phyloP scores from a whole-genome alignment of 1,140 invertebrate genomes.

The Meloidogyne floridensis region DNA sequence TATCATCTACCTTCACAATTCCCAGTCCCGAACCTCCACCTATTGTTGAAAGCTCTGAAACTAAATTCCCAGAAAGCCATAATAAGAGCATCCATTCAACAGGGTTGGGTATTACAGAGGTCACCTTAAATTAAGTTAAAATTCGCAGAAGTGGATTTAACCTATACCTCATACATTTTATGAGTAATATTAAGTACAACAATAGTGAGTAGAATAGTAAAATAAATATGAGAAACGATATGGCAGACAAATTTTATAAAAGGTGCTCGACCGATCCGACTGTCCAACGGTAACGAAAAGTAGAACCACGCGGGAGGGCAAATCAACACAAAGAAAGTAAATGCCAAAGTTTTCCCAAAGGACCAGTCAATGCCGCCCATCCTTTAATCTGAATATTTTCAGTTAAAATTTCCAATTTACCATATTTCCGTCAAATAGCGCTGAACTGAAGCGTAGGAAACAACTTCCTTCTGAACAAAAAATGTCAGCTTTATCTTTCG shows the following conservation, averaged over 20 bases:
- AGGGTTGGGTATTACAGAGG: slow-evolving; percentile 76
- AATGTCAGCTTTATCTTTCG: slow-evolving; percentile 9
- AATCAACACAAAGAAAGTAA: slow-evolving; percentile 85
- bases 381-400: slow-evolving; percentile 68
- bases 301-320: slow-evolving; percentile 93
- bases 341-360: slow-evolving; percentile 86
- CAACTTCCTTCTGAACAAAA: slow-evolving; percentile 62
- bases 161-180: slow-evolving; percentile 52
- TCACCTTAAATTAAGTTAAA: slow-evolving; percentile 68
- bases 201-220: slow-evolving; percentile 85
- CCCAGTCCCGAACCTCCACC: slow-evolving; percentile 90
- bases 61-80: slow-evolving; percentile 89
- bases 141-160: not conserved
- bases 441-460: slow-evolving; percentile 68
- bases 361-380: slow-evolving; percentile 91
- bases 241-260: slow-evolving; percentile 30
- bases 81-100: slow-evolving; percentile 93
- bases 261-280: slow-evolving; percentile 77
- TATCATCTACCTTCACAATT: slow-evolving; percentile 56
- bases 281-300: slow-evolving; percentile 89
- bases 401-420: not conserved
- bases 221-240: slow-evolving; percentile 80
- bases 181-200: slow-evolving; percentile 64
- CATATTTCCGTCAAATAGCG: slow-evolving; percentile 81
- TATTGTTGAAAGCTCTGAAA: slow-evolving; percentile 94